Base-by-base conservation (phyloP, 1,140 invertebrate species). In the Orchesella cincta region DNA sequence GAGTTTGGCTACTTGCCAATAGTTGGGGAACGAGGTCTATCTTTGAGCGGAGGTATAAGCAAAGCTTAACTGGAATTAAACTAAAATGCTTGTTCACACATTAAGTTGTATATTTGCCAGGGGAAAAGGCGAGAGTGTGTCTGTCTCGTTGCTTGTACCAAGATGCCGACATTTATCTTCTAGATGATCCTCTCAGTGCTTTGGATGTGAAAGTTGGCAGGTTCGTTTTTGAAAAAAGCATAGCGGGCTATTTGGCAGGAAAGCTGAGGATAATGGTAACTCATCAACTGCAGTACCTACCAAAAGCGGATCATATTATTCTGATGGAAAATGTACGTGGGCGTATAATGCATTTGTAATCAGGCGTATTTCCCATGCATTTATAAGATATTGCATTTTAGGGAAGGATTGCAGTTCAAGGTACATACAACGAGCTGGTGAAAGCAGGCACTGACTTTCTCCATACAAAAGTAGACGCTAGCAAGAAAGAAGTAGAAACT, bases 261-360 rank as follows among this genome's bases (percentile, higher is more conserved):
- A 33, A 54, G 16, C 39, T 78, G 26, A 87, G 91, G 20, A 88
- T 96, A 36, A 88, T 96, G 2, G 92, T 94, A 26, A 96, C 94
- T 0, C 93, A 96, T 86, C 93, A 95, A 82, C 85, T 95, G 3
- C 93, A 95, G 83, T 93, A 92, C 84, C 87, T 95, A 28, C 89
- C 90, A 82, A 88, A 89, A 26, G 92, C 91, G 0, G 90, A 93
- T 84, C 88, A 90, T 80, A 93, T 96, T 80, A 84, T 94, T 54
- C 89, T 93, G 1, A 84, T 95, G 78, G 90, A 92, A 83, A 89
- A 93, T 83, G 93, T 74, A 74, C 1, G 52, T n/a, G n/a, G n/a
- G n/a, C n/a, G n/a, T n/a, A 54, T 3, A 74, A 2, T 3, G 23
- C n/a, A n/a, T n/a, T n/a, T n/a, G n/a, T n/a, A n/a, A n/a, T n/a